Percentiles rank a stretch among this genome's conserved stretches.
phyloP scores from a whole-genome alignment of 2,888 invertebrate species.

The Leucophora obtusa region DNA sequence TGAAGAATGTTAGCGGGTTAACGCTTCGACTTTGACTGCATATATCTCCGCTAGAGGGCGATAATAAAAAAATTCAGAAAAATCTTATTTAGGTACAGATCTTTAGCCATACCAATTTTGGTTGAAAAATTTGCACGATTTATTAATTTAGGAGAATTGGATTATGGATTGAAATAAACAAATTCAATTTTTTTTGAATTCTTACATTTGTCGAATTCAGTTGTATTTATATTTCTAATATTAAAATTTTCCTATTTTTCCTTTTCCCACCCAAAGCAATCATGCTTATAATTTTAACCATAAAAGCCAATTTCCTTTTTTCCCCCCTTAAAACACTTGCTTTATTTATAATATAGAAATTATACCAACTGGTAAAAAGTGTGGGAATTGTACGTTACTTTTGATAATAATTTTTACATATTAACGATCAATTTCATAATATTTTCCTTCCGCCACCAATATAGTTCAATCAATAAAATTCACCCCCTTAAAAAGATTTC shows the following conservation, averaged over 20 bases:
- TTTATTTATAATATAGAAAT: slow-evolving; percentile 32
- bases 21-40: too few species aligned
- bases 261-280: slow-evolving; percentile 53
- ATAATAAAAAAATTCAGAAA: too few species aligned
- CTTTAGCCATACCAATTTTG: too few species aligned
- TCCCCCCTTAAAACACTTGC: slow-evolving; percentile 25
- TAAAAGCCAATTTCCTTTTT: slow-evolving; percentile 58
- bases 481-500: slow-evolving; percentile 51
- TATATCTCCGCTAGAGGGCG: too few species aligned
- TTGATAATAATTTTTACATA: slow-evolving; percentile 4
- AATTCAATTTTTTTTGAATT: too few species aligned
- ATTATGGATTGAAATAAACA: too few species aligned
- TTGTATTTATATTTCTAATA: too few species aligned
- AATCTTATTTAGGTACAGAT: too few species aligned
- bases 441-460: not conserved
- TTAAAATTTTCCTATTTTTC: slow-evolving; percentile 13
- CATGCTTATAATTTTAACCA: slow-evolving; percentile 48
- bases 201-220: too few species aligned
- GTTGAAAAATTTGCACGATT: too few species aligned
- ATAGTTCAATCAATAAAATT: slow-evolving; percentile 44
- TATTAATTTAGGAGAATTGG: too few species aligned
- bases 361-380: slow-evolving; percentile 6
- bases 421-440: not conserved
- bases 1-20: too few species aligned
- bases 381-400: slow-evolving; percentile 45